phyloP scores from a whole-genome alignment of 2,888 invertebrate species.

The Gonocerus acuteangulatus region DNA sequence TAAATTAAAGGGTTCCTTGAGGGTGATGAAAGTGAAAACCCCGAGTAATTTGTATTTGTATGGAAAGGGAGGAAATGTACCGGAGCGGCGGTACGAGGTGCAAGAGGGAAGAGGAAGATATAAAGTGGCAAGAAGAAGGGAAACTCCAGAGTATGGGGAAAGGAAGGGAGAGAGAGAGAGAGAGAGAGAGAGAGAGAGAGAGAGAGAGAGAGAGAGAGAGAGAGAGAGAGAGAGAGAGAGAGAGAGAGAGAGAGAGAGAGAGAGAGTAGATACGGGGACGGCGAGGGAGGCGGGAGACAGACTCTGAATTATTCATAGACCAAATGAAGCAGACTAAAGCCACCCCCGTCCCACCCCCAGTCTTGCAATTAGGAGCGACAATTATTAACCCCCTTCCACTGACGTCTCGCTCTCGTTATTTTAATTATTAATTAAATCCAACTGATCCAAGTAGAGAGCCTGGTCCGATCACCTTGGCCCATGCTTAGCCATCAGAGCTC shows the following conservation, averaged over 20 bases:
- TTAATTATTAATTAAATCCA: constrained; percentile 16
- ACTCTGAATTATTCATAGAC: constrained; percentile 34
- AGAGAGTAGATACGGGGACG: not conserved
- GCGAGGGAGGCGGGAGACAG: constrained; percentile 9
- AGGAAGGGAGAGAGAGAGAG: constrained; percentile 17
- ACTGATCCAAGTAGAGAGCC: not conserved
- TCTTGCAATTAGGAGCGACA: constrained; percentile 32
- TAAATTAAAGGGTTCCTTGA: not conserved
- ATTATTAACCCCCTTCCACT: constrained; percentile 28
- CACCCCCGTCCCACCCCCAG: not conserved
- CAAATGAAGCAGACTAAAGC: constrained; percentile 34
- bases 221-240: not conserved
- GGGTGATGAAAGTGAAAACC: not conserved
- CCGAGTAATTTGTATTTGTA: no score
- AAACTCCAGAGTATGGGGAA: not conserved
- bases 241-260: not conserved
- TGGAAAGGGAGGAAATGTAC: no score
- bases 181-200: constrained; percentile 1
- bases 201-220: not conserved
- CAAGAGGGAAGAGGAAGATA: no score
- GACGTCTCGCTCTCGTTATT: constrained; percentile 1
- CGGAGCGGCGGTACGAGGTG: not conserved
- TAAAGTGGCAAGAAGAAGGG: not conserved
- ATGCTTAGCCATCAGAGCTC: no score
- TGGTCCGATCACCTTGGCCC: no score